Conservation (phyloP, 2,888 invertebrate genomes). For the Oscheius sp. region DNA sequence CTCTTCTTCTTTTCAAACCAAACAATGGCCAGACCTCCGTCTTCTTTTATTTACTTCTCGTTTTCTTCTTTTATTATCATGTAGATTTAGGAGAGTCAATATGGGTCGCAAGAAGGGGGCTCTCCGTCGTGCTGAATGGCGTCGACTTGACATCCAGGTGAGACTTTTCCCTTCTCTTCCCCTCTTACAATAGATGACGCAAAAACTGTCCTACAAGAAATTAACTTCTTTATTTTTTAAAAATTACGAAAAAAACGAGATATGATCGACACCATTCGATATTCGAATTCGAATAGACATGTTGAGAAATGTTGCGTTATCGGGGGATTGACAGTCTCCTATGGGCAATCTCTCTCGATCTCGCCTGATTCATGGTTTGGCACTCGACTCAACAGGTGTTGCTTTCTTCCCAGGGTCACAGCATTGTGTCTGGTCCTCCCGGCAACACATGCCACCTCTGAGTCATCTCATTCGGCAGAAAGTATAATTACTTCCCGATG, state of each 20-base stretch:
- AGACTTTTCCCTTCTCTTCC: not conserved
- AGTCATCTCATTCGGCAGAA: not conserved
- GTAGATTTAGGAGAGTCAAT: not conserved
- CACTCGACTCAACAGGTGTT: no score
- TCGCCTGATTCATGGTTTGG: not conserved
- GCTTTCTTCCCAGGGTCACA: conserved; percentile 13
- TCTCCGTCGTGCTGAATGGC: conserved; percentile 18
- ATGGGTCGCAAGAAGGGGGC: conserved; percentile 25
- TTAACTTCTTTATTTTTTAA: no score
- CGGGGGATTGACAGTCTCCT: no score
- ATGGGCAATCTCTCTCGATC: no score
- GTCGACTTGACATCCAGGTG: conserved; percentile 26
- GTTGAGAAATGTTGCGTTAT: no score
- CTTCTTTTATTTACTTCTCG: not conserved
- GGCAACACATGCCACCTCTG: conserved; percentile 16
- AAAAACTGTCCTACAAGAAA: no score
- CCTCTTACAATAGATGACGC: not conserved
- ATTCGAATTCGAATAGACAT: no score
- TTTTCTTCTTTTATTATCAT: not conserved
- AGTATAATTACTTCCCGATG: not conserved
- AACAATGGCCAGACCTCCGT: conserved; percentile 8
- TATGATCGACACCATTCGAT: no score
- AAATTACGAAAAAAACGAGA: no score
- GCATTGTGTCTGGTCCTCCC: conserved; percentile 8
- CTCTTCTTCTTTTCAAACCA: conserved; percentile 14